Conservation (phyloP, 2,888 invertebrate species). For the Cryptocheilus praepositus region DNA sequence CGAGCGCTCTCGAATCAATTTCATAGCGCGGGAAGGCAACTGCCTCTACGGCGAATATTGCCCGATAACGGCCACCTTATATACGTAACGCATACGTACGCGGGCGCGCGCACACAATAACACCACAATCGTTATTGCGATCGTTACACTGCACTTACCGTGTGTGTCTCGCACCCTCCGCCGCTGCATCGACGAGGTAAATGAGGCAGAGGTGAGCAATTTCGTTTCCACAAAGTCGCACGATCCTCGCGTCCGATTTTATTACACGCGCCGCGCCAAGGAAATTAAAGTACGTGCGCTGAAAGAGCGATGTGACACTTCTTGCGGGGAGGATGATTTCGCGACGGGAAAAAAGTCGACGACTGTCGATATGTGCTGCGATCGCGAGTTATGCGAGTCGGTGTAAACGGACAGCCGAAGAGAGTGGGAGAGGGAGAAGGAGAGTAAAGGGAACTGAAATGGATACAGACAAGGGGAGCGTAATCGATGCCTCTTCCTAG, state of each 20-base stretch:
- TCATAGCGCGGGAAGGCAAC: conserved; percentile 16
- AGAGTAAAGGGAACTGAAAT: too few species aligned
- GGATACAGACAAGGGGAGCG: too few species aligned
- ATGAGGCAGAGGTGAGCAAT: neutral
- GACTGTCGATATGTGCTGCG: too few species aligned
- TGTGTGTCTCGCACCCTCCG: conserved; percentile 26
- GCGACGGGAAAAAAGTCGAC: too few species aligned
- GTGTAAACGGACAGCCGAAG: too few species aligned
- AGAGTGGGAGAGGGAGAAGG: too few species aligned
- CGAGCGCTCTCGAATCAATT: conserved; percentile 32
- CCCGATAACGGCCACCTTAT: conserved; percentile 12
- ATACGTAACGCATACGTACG: conserved; percentile 5
- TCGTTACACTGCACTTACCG: conserved; percentile 24
- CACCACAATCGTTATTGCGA: conserved; percentile 31
- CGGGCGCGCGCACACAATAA: conserved; percentile 16
- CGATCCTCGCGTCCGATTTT: neutral
- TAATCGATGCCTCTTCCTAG: too few species aligned
- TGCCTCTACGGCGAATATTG: conserved; percentile 15
- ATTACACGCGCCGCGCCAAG: too few species aligned
- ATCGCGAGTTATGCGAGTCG: too few species aligned
- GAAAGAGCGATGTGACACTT: too few species aligned
- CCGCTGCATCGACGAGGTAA: neutral
- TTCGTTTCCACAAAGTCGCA: conserved; percentile 4
- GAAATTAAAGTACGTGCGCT: too few species aligned
- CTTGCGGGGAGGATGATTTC: too few species aligned